Base-by-base conservation (phyloP, 2,797 vertebrate genomes). In the Myotis pilosus region DNA sequence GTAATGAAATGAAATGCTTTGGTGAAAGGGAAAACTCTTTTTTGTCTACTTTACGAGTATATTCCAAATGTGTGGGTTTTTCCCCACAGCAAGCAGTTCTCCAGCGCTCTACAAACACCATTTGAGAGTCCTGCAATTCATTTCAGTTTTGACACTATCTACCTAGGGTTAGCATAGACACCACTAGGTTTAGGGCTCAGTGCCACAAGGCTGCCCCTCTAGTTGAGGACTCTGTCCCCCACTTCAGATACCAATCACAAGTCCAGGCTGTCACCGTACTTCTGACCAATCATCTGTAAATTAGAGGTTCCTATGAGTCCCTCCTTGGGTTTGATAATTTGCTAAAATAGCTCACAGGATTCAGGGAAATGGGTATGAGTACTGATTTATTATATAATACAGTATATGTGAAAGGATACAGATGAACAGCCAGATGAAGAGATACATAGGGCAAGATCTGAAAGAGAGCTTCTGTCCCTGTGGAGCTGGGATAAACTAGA, bases 1-100 rank as follows among this genome's bases (percentile, higher is more conserved):
- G 25, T 84, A 87, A 87, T 91, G 72, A 84, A 85, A 68, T 92
- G 44, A 94, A 94, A 79, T 94, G 16, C 25, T 74, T n/a, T 64
- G 38, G n/a, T 76, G 33, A 76, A 82, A 51, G 51, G 15, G 30
- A 86, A 86, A 84, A 64, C 30, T 41, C 13, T 62, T 33, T 87
- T 69, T 69, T 53, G 11, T 76, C 44, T 89, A 78, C 25, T 72
- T 90, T 64, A 2, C 44, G 44, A 44, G 44, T 44, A 44, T 89
- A 85, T 47, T 86, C 44, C 81, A 79, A n/a, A 66, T 57, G 17
- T 64, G 5, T 81, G 11, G 11, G 4, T 1, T 44, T 74, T 49
- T 8, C 8, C 47, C 49, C 23, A 28, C 17, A 44, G 36, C 76
- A 81, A 75, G 68, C n/a, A 49, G 3, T 82, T 81, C 76, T 55